Conservation (phyloP, 1,140 invertebrate genomes). For the Drosophila ohnishii region DNA sequence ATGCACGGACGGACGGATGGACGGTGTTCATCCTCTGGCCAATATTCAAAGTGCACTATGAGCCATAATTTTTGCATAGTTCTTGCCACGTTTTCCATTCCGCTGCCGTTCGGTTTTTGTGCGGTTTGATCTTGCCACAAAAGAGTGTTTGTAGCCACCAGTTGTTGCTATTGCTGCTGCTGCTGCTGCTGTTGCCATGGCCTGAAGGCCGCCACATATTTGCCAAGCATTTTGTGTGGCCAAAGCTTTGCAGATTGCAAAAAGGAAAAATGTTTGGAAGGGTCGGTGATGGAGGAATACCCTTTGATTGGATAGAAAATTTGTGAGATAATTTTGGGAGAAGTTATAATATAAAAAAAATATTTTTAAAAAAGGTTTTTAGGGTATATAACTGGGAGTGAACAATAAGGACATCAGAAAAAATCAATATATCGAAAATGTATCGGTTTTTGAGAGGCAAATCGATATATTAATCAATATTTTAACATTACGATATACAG, state of each 20-base stretch:
- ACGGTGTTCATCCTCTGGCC: constrained; percentile 55
- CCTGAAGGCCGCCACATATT: constrained; percentile 68
- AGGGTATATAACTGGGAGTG: neutral
- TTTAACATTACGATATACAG: neutral
- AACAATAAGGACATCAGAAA: neutral
- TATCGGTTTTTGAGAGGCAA: neutral
- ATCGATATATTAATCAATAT: neutral
- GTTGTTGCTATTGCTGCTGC: constrained; percentile 25
- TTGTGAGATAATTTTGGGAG: neutral
- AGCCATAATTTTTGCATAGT: constrained; percentile 78
- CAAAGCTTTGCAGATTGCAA: constrained; percentile 30
- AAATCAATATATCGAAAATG: neutral
- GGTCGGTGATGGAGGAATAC: neutral
- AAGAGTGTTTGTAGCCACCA: constrained; percentile 59
- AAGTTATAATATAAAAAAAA: no score
- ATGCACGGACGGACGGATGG: neutral
- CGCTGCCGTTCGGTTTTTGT: constrained; percentile 41
- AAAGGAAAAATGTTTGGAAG: neutral
- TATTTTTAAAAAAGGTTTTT: neutral
- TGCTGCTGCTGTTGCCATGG: constrained; percentile 43
- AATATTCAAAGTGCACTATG: constrained; percentile 66
- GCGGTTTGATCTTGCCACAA: constrained; percentile 58
- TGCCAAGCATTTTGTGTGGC: constrained; percentile 75
- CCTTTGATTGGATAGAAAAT: neutral
- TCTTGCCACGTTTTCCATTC: constrained; percentile 71